Conservation (phyloP, 2,888 invertebrate species). For the Leptodirus hochenwartii region DNA sequence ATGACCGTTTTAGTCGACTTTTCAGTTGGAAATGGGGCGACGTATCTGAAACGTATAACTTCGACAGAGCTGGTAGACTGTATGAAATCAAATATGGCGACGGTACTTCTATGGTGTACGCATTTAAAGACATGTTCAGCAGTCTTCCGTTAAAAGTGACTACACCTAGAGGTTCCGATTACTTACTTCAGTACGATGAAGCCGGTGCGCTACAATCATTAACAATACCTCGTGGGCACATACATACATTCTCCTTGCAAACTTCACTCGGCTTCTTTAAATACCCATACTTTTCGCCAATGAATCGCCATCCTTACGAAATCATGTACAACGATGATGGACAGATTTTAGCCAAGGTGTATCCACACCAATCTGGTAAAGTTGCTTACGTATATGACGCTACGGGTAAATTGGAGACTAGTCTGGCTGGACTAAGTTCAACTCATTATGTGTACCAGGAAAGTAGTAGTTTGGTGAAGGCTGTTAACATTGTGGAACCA, state of each 20-base stretch:
- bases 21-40: conserved; percentile 89
- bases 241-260: conserved; percentile 82
- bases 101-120: conserved; percentile 76
- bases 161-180: conserved; percentile 83
- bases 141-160: conserved; percentile 87
- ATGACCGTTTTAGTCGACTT: conserved; percentile 76
- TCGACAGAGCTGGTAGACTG: conserved; percentile 75
- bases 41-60: conserved; percentile 74
- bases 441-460: conserved; percentile 78
- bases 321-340: conserved; percentile 90
- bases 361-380: conserved; percentile 83
- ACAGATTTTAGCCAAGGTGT: conserved; percentile 75
- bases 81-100: conserved; percentile 83
- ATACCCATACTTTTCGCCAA: conserved; percentile 84
- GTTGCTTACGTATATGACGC: conserved; percentile 78
- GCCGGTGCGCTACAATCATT: conserved; percentile 81
- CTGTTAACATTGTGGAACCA: conserved; percentile 74
- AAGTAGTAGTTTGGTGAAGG: conserved; percentile 62
- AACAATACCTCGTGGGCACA: conserved; percentile 84
- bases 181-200: conserved; percentile 78
- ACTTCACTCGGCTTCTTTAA: conserved; percentile 90
- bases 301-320: conserved; percentile 85
- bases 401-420: conserved; percentile 67
- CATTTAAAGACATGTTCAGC: conserved; percentile 82
- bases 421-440: conserved; percentile 68